Evolutionary conservation across 1,140 invertebrate species (phyloP).

Genomic region (Lordiphosa clarofinis): DNA sequence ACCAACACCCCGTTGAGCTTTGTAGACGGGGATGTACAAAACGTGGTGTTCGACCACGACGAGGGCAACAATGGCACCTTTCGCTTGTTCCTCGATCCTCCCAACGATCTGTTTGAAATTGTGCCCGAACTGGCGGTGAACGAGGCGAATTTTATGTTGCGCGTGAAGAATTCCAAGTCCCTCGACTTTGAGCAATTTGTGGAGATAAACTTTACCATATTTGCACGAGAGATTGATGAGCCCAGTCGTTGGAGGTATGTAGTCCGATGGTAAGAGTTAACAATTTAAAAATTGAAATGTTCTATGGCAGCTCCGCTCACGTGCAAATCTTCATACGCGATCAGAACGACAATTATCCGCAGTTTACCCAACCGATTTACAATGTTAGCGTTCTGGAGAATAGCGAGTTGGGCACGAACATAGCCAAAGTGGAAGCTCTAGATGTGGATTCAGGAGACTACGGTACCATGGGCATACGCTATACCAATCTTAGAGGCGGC

Average conservation of each 20-base stretch:
- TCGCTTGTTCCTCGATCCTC: conserved; percentile 88
- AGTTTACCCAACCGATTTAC: conserved; percentile 90
- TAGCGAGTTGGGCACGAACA: conserved; percentile 88
- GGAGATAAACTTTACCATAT: conserved; percentile 91
- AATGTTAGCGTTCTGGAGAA: conserved; percentile 91
- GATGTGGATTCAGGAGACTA: conserved; percentile 92
- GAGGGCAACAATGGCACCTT: conserved; percentile 97
- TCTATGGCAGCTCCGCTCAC: conserved; percentile 84
- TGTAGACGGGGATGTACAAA: conserved; percentile 87
- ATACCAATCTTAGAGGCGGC: conserved; percentile 87
- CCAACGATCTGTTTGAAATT: conserved; percentile 92
- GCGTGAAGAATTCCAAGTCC: conserved; percentile 90
- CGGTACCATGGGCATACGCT: conserved; percentile 92
- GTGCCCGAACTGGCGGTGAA: conserved; percentile 93
- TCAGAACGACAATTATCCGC: conserved; percentile 96
- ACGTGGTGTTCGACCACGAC: conserved; percentile 95
- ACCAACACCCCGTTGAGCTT: conserved; percentile 94
- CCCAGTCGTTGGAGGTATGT: conserved; percentile 67
- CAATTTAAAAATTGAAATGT: not conserved
- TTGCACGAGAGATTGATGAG: conserved; percentile 90
- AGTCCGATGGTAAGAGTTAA: too few relatives aligned
- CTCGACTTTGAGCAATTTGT: conserved; percentile 92
- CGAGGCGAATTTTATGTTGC: conserved; percentile 94
- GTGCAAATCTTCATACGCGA: conserved; percentile 93
- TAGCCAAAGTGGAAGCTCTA: conserved; percentile 90